Evolutionary conservation across 2,797 vertebrate genomes (phyloP).

Genomic region (Erethizon dorsatum): DNA sequence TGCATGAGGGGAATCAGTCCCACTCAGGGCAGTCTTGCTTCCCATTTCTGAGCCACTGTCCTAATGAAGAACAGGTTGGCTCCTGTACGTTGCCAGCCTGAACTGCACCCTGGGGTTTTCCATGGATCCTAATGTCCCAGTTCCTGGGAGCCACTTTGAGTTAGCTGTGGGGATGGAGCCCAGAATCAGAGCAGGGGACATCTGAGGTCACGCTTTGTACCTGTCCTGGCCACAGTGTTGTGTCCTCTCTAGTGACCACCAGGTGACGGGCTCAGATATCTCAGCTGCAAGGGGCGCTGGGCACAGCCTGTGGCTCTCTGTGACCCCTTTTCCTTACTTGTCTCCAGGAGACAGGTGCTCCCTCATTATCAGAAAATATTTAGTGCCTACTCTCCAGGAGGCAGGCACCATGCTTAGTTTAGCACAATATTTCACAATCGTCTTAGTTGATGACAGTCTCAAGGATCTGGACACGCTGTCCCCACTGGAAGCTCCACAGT

Average conservation of each 20-base stretch:
- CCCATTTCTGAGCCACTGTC: neutral
- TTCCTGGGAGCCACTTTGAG: slow-evolving; percentile 44
- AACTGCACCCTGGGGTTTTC: neutral
- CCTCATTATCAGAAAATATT: slow-evolving; percentile 55
- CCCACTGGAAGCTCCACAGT: neutral
- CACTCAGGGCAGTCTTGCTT: neutral
- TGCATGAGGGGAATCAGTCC: neutral
- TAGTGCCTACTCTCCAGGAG: neutral
- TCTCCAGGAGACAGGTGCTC: slow-evolving; percentile 11
- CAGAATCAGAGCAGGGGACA: neutral
- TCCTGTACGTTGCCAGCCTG: slow-evolving; percentile 32
- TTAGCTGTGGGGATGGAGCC: neutral
- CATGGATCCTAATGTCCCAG: neutral
- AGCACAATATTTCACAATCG: neutral
- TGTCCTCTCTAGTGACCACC: slow-evolving; percentile 34
- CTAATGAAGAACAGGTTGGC: neutral
- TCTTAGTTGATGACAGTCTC: neutral
- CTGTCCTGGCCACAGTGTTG: slow-evolving; percentile 23
- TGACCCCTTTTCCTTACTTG: slow-evolving; percentile 18
- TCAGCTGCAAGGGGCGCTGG: neutral
- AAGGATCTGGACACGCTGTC: slow-evolving; percentile 8
- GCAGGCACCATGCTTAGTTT: neutral
- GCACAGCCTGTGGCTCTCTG: neutral
- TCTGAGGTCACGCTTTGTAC: neutral
- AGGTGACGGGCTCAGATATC: slow-evolving; percentile 35